These are phyloP conservation scores for Acrocephalus kingi DNA, from an alignment of 2,113 vertebrate species.

Conservation along the genomic window DNA sequence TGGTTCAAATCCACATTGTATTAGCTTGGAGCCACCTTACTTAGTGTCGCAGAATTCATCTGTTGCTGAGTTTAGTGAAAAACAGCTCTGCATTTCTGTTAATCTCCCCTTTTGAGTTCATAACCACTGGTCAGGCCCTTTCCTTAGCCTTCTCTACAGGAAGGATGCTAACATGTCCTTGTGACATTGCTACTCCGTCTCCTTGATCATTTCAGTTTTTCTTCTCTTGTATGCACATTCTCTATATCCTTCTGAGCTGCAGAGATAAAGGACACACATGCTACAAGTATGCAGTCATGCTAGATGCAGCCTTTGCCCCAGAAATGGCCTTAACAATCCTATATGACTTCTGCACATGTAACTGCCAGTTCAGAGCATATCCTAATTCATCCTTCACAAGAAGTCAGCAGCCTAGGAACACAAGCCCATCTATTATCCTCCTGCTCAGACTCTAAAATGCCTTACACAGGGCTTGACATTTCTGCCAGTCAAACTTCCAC, in stretches of 20 bases:
- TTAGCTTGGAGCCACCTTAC: background rate
- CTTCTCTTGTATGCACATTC: background rate
- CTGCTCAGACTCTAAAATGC: background rate
- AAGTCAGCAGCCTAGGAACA: background rate
- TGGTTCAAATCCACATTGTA: background rate
- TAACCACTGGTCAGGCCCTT: background rate
- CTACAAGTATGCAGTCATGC: background rate
- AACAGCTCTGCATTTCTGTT: background rate
- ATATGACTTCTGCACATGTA: background rate
- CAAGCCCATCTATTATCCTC: background rate
- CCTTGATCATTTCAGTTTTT: background rate
- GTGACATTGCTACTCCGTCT: background rate
- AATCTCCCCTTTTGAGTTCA: background rate
- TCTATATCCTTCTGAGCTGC: background rate
- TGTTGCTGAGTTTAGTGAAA: background rate
- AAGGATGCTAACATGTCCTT: background rate
- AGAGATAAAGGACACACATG: background rate
- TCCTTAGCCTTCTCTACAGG: background rate
- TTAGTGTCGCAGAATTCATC: accelerated
- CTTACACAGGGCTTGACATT: background rate
- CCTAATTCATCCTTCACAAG: background rate
- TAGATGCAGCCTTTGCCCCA: background rate
- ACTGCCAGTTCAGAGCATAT: background rate
- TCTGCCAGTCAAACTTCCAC: slow-evolving; percentile 1
- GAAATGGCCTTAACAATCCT: background rate